Evolutionary conservation across 2,113 vertebrate species (phyloP), one percentile per base, ranked within the genome.

Genomic region (Notechis scutatus): DNA sequence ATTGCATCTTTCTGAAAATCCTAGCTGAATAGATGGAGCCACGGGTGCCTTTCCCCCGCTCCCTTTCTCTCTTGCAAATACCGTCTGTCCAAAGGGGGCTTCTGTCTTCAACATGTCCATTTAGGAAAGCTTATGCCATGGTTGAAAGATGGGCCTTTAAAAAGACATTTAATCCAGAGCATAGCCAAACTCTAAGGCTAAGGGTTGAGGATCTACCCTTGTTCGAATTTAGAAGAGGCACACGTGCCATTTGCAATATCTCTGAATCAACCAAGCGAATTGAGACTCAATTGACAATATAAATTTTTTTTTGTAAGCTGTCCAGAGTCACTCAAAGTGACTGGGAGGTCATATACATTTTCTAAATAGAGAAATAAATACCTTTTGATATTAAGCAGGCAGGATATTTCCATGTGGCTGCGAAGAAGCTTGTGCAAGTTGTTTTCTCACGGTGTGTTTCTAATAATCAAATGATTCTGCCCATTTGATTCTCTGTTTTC

Each of bases 1-100:
- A 96, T 96, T 96, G 95, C 94, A 89, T 95, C 94, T 96, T 97
- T 97, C 95, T 96, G 18, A 20, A 96, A 97, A 93, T 96, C 95
- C 95, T 95, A 93, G 93, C 94, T 94, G 96, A 96, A 95, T 93
- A 94, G 94, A 92, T 93, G 64, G 18, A 52, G 85, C 91, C 94
- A 96, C 94, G 95, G 47, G 47, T 50, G 47, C 47, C 47, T 50
- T 9, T 9, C 47, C 47, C 7, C 8, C 47, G n/a, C 47, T 1
- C 1, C 39, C 5, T 20, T 3, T 7, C 69, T 94, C 95, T 42
- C 95, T 94, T 96, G 94, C 96, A 95, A 97, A 96, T 29, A 18
- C 20, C 59, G 96, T 95, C 94, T 96, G 96, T 42, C 94, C 91
- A 0, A 45, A n/a, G 15, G 57, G 88, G 89, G 93, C 93, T 89